A percentile compares a stretch with the other conserved stretches of the same genome.
These are phyloP conservation scores for Drosophila ananassae DNA, from an alignment of 1,140 invertebrate species.

Conservation along the genomic window DNA sequence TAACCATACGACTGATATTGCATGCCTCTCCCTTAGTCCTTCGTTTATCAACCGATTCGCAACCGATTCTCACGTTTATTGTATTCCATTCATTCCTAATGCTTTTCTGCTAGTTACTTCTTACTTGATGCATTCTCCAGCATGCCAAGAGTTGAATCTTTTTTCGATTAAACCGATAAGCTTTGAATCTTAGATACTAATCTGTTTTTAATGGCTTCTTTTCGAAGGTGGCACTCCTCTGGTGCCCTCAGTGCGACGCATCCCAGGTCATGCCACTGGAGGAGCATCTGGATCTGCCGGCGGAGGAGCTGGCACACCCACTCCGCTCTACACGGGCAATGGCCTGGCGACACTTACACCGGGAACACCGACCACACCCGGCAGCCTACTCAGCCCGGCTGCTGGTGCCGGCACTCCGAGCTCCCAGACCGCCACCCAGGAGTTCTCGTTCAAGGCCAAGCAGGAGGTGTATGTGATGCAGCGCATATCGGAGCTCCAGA, in stretches of 20 bases:
- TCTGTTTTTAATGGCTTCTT: constrained; percentile 17
- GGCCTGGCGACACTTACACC: constrained; percentile 54
- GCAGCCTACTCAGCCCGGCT: constrained; percentile 58
- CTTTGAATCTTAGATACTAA: constrained; percentile 22
- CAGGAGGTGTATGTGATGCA: constrained; percentile 98
- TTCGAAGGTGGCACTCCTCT: constrained; percentile 86
- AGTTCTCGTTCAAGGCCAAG: constrained; percentile 94
- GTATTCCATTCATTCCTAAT: constrained; percentile 27
- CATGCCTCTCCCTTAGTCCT: constrained; percentile 34
- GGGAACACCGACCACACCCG: constrained; percentile 52
- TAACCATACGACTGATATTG: constrained; percentile 45
- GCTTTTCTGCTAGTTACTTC: constrained; percentile 45
- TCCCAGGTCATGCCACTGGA: constrained; percentile 30
- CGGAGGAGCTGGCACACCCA: constrained; percentile 27
- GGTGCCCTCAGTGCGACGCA: constrained; percentile 78
- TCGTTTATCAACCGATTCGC: constrained; percentile 39
- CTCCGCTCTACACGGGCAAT: constrained; percentile 49
- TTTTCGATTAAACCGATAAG: background rate
- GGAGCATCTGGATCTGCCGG: constrained; percentile 10
- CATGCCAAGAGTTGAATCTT: constrained; percentile 62
- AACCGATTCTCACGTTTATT: constrained; percentile 39
- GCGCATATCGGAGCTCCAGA: constrained; percentile 93
- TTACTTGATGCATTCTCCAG: constrained; percentile 54
- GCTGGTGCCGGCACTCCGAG: constrained; percentile 47
- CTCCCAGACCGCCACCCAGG: constrained; percentile 78